Conservation (phyloP, 2,888 invertebrate species). For the Rhodophaea formosa region DNA sequence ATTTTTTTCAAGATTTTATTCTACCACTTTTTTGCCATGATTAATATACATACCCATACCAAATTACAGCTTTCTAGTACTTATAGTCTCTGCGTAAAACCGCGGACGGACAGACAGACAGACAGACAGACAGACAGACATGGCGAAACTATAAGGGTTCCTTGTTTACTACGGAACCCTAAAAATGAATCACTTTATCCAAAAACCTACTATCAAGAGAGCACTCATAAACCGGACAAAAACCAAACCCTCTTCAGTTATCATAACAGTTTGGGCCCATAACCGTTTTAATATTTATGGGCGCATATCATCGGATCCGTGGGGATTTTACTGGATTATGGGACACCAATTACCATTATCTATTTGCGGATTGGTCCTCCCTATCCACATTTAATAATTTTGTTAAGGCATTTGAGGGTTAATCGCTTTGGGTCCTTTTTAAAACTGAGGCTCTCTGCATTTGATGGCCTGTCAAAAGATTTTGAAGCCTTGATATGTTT, state of each 20-base stretch:
- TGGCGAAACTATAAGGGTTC: no score
- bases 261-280: slow-evolving; percentile 6
- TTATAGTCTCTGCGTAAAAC: no score
- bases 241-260: background rate
- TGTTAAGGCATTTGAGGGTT: background rate
- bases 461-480: no score
- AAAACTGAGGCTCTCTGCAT: background rate
- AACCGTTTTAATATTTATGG: slow-evolving; percentile 10
- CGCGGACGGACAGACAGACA: no score
- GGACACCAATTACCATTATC: slow-evolving; percentile 1
- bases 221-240: background rate
- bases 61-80: no score
- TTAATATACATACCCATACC: no score
- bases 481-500: no score
- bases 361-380: slow-evolving; percentile 2
- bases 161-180: no score
- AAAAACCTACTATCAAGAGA: background rate
- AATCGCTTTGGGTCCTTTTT: background rate
- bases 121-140: no score
- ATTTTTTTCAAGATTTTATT: no score
- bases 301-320: background rate
- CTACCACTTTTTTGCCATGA: no score
- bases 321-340: background rate
- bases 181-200: background rate
- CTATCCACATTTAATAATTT: background rate